A percentile compares a stretch with the other conserved stretches of the same genome.
These are phyloP conservation scores for Hoplodrina blanda DNA, from an alignment of 2,888 invertebrate genomes.

Conservation along the genomic window DNA sequence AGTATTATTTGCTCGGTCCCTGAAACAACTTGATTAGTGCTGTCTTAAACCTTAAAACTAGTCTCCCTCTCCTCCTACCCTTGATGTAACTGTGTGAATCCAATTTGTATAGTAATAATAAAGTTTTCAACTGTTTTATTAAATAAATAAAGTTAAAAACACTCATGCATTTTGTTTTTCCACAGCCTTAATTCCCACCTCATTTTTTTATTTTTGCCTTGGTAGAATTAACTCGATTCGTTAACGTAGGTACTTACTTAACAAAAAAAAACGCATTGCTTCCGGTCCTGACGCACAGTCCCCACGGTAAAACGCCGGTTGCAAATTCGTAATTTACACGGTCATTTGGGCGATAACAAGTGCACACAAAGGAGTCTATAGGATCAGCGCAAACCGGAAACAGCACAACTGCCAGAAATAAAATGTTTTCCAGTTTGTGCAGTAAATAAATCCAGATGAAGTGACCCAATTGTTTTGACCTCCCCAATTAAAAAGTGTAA, in stretches of 20 bases:
- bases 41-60: constrained; percentile 1
- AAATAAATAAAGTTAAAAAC: constrained; percentile 21
- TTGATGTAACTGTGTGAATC: constrained; percentile 20
- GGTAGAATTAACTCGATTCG: not conserved
- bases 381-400: constrained; percentile 67
- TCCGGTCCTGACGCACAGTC: constrained; percentile 8
- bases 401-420: constrained; percentile 67
- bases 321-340: constrained; percentile 50
- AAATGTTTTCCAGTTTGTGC: constrained; percentile 73
- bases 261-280: constrained; percentile 18
- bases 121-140: constrained; percentile 10
- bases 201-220: not conserved
- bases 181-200: not conserved
- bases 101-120: constrained; percentile 10
- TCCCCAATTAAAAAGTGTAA: constrained; percentile 89
- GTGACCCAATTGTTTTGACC: constrained; percentile 89
- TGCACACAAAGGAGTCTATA: constrained; percentile 52
- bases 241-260: not conserved
- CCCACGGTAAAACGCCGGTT: constrained; percentile 13
- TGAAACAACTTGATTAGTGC: constrained; percentile 75
- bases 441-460: constrained; percentile 81
- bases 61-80: constrained; percentile 17
- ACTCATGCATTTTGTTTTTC: constrained; percentile 3
- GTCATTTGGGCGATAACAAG: constrained; percentile 45
- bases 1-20: constrained; percentile 79